Base-by-base conservation (phyloP, 2,888 invertebrate species). In the Lasius fuliginosus region DNA sequence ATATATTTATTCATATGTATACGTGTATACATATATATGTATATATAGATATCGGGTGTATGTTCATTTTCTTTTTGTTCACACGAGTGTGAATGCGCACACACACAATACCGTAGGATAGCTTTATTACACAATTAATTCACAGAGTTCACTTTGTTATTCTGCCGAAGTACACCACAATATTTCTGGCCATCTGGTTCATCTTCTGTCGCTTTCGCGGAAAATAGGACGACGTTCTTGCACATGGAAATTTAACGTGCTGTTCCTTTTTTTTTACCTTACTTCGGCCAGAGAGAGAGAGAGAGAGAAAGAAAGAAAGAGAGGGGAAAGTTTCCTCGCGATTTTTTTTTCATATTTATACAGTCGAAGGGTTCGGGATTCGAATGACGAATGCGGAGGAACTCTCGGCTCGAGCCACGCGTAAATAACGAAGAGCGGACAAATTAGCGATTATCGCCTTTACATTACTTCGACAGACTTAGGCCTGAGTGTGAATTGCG, bases 31-130 rank as follows among this genome's bases (percentile, higher is more conserved):
- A 91, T 92, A 83, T 82, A 93, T 94, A 92, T 94, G 93, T 93
- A 92, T 93, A 94, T 93, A 92, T 92, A 93, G 92, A 92, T 94
- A 93, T 93, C 92, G 88, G 92, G 92, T 94, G 92, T 93, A 94
- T 93, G 90, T 92, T 93, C 90, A 90, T 92, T 81, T 71, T 79
- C 46, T 46, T 60, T 73, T 58, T 76, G 40, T 85, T 89, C 83
- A 5, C 4, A 89, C 85, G 89, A 92, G 87, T 68, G 76, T 93
- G 89, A 93, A 94, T 93, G 92, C 92, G 1, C 49, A 53, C 49
- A 53, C 49, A 53, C 49, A 93, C 92, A 92, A 92, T 90, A 92
- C 91, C 90, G 88, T 92, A 92, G 89, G 90, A 92, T 91, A 90
- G 89, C 86, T 88, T 89, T 87, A 91, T 91, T 92, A 90, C 91